A percentile compares a stretch with the other conserved stretches of the same genome.
phyloP scores from a whole-genome alignment of 1,140 invertebrate species.

The Drosophila funebris region DNA sequence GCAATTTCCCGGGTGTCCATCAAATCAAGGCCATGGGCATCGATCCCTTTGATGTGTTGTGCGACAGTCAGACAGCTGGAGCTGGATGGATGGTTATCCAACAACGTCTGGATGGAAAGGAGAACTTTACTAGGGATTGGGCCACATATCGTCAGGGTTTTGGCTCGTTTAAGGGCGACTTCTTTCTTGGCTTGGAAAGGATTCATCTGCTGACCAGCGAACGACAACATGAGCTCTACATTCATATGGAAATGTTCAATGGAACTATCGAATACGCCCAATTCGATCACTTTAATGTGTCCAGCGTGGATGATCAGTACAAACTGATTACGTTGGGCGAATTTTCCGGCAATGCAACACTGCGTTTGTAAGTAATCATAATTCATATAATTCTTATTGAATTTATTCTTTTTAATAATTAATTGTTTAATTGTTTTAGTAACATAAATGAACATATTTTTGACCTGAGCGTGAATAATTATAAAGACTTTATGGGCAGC shows the following conservation, averaged over 20 bases:
- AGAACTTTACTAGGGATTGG: conserved; percentile 1
- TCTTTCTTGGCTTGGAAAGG: neutral
- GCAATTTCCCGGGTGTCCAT: neutral
- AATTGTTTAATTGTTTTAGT: too few species aligned
- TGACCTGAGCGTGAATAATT: too few species aligned
- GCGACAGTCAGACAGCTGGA: neutral
- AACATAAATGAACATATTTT: too few species aligned
- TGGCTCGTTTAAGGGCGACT: neutral
- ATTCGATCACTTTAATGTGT: neutral
- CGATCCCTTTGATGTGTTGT: neutral
- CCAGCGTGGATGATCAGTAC: neutral
- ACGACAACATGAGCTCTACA: neutral
- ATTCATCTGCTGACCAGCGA: neutral
- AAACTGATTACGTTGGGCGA: too few species aligned
- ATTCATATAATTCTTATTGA: too few species aligned
- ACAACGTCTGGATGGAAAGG: neutral
- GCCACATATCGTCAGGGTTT: neutral
- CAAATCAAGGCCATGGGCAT: neutral
- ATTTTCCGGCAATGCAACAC: too few species aligned
- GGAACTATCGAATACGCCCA: neutral
- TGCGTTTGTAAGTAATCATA: too few species aligned
- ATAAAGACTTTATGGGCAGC: too few species aligned
- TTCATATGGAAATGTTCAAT: neutral
- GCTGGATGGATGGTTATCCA: neutral
- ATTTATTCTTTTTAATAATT: too few species aligned